Percentiles rank a stretch among this genome's conserved stretches.
Evolutionary conservation across 2,113 vertebrate species (phyloP).

Genomic region (Colaptes auratus): DNA sequence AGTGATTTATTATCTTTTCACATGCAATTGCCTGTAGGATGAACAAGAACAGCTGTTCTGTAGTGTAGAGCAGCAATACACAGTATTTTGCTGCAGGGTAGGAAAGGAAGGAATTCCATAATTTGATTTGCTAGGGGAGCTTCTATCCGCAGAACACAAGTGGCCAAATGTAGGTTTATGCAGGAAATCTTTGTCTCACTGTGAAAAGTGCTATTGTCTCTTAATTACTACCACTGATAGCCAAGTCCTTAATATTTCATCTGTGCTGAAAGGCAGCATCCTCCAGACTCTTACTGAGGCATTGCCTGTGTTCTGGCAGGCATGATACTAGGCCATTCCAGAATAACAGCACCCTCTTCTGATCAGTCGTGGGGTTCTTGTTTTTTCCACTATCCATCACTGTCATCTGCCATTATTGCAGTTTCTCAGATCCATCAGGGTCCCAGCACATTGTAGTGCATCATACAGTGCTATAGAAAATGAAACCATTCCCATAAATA

Average conservation of each 20-base stretch:
- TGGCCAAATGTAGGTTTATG: constrained; percentile 42
- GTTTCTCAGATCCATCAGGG: background rate
- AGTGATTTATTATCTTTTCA: constrained; percentile 63
- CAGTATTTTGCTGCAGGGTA: constrained; percentile 47
- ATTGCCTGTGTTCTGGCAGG: background rate
- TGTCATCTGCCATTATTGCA: background rate
- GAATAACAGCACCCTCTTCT: constrained; percentile 60
- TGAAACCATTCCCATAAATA: background rate
- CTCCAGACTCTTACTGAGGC: background rate
- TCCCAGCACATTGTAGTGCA: background rate
- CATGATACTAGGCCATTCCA: background rate
- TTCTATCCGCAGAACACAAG: background rate
- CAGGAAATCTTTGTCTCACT: constrained; percentile 26
- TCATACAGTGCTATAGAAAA: background rate
- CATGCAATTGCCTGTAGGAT: constrained; percentile 56
- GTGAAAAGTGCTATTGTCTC: constrained; percentile 39
- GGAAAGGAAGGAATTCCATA: constrained; percentile 36
- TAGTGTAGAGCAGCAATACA: constrained; percentile 24
- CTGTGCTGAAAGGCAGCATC: constrained; percentile 7
- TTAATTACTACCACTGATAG: background rate
- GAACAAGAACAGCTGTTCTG: constrained; percentile 59
- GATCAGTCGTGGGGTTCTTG: background rate
- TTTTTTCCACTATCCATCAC: background rate
- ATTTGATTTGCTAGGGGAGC: constrained; percentile 38
- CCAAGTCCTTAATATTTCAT: constrained; percentile 46